A percentile compares a stretch with the other conserved stretches of the same genome.
Evolutionary conservation across 2,888 invertebrate genomes (phyloP).

Genomic region (Zhengitettix transpicula): DNA sequence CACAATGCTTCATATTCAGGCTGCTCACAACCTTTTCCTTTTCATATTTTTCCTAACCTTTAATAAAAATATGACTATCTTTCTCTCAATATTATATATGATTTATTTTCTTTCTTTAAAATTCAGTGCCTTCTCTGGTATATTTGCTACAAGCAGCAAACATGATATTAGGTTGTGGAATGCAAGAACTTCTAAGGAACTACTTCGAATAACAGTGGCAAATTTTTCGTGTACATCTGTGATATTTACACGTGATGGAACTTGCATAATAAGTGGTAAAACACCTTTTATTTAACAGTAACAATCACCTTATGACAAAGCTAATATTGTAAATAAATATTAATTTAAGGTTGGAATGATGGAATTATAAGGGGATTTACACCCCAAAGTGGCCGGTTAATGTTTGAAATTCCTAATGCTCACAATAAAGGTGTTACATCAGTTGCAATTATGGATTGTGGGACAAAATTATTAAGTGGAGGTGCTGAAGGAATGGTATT

Average conservation of each 20-base stretch:
- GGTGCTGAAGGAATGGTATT: slow-evolving; percentile 80
- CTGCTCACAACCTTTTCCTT: too few species aligned
- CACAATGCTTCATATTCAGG: too few species aligned
- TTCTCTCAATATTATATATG: too few species aligned
- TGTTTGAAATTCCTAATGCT: slow-evolving; percentile 72
- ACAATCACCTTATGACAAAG: background rate
- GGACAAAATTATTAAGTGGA: slow-evolving; percentile 62
- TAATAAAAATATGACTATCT: too few species aligned
- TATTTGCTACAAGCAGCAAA: slow-evolving; percentile 75
- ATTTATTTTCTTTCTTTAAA: slow-evolving; percentile 13
- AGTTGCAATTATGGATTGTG: slow-evolving; percentile 52
- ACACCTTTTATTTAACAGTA: background rate
- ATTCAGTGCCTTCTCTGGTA: slow-evolving; percentile 55
- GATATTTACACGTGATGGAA: slow-evolving; percentile 62
- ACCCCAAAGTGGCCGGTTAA: slow-evolving; percentile 60
- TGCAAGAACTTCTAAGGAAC: slow-evolving; percentile 52
- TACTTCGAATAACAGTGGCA: slow-evolving; percentile 67
- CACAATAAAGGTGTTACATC: slow-evolving; percentile 83
- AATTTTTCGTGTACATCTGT: slow-evolving; percentile 73
- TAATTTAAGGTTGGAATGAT: slow-evolving; percentile 53
- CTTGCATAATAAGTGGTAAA: slow-evolving; percentile 56
- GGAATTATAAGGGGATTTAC: slow-evolving; percentile 68
- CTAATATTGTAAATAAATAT: background rate
- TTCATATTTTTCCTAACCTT: too few species aligned
- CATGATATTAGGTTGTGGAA: slow-evolving; percentile 82